Evolutionary conservation across 2,113 vertebrate species (phyloP), one percentile per base, ranked within the genome.

Genomic region (Leptobrachium leishanense): DNA sequence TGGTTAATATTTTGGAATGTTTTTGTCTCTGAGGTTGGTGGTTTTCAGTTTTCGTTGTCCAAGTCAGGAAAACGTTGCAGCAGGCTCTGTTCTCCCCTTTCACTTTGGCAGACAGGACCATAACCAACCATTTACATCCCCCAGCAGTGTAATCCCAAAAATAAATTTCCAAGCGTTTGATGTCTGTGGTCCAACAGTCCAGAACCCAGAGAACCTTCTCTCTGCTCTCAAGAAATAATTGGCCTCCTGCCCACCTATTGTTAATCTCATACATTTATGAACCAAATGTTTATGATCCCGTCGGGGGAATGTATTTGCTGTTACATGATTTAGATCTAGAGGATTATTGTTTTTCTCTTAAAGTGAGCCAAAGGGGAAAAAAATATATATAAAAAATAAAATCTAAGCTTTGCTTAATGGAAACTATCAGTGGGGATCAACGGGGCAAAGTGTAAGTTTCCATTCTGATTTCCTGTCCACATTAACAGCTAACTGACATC

Each of bases 391-490:
- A 31, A 31, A 31, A 31, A 31, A 31, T 31, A 31, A 31, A 31
- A 31, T 31, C 20, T 31, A 31, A 31, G 20, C 20, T 65, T 79
- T n/a, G 62, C 50, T 62, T 63, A 81, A 68, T 74, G 65, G 78
- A 81, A 81, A 81, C 67, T 81, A 74, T 67, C 71, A 68, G n/a
- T 68, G 65, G 42, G 53, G 77, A 66, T 67, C 71, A 65, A 67
- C 10, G 15, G 50, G 50, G 53, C 53, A 74, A 66, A 50, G n/a
- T 68, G 65, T 68, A 40, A 46, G 20, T 81, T 80, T 80, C 71
- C 63, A 74, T 74, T 68, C 74, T 68, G 41, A 68, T 67, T 62
- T 74, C 72, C 64, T 55, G 67, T 63, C 76, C 50, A 13, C 43
- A 9, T 69, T 70, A 46, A 70, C 69, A 11, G 62, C n/a, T 62